Conservation (phyloP, 1,140 invertebrate species). For the Scaptomyza pallida region DNA sequence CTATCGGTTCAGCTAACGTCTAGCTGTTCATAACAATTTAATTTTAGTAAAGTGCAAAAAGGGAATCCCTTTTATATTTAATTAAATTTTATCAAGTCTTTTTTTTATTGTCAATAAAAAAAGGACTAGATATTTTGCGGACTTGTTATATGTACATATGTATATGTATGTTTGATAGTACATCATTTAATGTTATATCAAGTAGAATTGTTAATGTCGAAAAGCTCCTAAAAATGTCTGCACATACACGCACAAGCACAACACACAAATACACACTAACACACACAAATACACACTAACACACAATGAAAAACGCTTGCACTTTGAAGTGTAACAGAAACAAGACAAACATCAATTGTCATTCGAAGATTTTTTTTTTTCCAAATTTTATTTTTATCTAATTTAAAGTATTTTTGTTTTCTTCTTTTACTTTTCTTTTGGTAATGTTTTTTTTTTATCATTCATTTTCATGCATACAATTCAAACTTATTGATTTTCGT, state of each 20-base stretch:
- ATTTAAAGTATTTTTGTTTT: slow-evolving; percentile 29
- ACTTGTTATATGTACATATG: not conserved
- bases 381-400: slow-evolving; percentile 13
- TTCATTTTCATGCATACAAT: slow-evolving; percentile 10
- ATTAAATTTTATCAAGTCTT: too few species aligned
- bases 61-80: too few species aligned
- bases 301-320: too few species aligned
- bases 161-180: not conserved
- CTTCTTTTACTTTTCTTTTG: slow-evolving; percentile 19
- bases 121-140: too few species aligned
- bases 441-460: not conserved
- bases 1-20: too few species aligned
- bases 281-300: slow-evolving; percentile 15
- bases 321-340: not conserved
- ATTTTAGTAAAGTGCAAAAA: too few species aligned
- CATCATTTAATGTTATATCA: not conserved
- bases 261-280: slow-evolving; percentile 2
- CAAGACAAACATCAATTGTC: not conserved
- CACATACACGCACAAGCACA: not conserved
- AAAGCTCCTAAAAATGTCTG: not conserved
- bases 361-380: slow-evolving; percentile 24
- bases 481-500: too few species aligned
- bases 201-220: not conserved
- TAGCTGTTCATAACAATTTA: too few species aligned
- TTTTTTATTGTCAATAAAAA: too few species aligned